Evolutionary conservation across 2,797 vertebrate species (phyloP), one percentile per base, ranked within the genome.

Genomic region (Aldrovandia affinis): DNA sequence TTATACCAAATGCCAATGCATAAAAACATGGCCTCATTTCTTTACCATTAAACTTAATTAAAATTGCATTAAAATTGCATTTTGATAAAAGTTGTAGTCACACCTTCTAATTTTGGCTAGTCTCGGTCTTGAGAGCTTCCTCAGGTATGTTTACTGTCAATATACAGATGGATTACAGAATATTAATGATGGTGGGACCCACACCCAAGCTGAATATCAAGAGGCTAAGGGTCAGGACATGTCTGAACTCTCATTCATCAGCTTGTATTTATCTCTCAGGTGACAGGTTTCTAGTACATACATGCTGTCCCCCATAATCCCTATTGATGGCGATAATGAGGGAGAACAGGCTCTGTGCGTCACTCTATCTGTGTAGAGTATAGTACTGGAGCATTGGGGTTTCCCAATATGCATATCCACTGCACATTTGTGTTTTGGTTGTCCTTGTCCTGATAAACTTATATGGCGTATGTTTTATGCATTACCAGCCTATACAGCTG

Each of bases 281-380:
- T 97, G 97, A 97, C 97, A 98, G 97, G 96, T 98, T 98, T 99
- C 98, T 98, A 99, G 98, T 99, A 99, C 99, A 99, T 99, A 99
- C 98, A 98, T 98, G 99, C 98, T 99, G 98, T 98, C 98, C 97
- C 96, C 93, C 96, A 98, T 99, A 99, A 99, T 98, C 98, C 96
- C 97, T 98, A 98, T 99, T 98, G 98, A 99, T 98, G 96, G 96
- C 95, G 96, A 98, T 99, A 99, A 99, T 98, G 97, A 98, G 96
- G 95, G 97, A 97, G 97, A 99, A 97, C 97, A 96, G 97, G 94
- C 97, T 97, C 96, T 95, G 96, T 97, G 97, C 95, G 97, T 98
- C 97, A 97, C 97, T 98, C 97, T 98, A 97, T 98, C 98, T 97
- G 95, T 94, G 87, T 91, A 61, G 12, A 55, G 20, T 55, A 18